Conservation (phyloP, 2,797 vertebrate genomes). For the Sebastiscus albofasciatus region DNA sequence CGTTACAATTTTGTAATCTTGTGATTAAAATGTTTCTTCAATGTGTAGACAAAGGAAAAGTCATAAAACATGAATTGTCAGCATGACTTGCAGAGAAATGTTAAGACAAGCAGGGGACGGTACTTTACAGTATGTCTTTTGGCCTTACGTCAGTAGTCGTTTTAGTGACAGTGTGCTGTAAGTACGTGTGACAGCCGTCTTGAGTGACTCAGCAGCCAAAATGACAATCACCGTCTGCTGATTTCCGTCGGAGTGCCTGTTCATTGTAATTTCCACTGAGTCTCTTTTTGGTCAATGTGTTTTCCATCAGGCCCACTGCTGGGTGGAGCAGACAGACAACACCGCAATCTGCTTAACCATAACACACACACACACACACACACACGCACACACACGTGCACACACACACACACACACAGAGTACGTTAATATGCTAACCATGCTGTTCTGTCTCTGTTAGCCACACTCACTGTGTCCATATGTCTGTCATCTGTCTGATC, state of each 20-base stretch:
- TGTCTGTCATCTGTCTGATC: conserved; percentile 7
- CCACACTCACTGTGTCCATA: conserved; percentile 3
- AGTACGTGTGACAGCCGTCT: conserved; percentile 20
- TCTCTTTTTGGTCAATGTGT: conserved; percentile 26
- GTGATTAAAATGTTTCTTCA: background rate
- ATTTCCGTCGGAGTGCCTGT: background rate
- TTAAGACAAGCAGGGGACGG: background rate
- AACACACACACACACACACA: background rate
- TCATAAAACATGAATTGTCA: background rate
- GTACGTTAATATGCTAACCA: background rate
- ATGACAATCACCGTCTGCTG: conserved; percentile 22
- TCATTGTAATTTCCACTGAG: conserved; percentile 11
- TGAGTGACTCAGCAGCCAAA: conserved; percentile 27
- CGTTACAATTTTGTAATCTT: background rate
- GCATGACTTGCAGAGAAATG: background rate
- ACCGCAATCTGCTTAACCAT: conserved; percentile 25
- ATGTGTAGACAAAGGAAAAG: background rate
- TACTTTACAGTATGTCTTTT: background rate
- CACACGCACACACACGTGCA: background rate
- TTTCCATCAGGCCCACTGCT: conserved; percentile 35
- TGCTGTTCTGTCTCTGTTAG: conserved; percentile 7
- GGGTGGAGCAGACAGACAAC: conserved; percentile 31
- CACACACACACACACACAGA: background rate
- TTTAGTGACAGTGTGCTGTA: conserved; percentile 10
- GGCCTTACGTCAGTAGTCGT: background rate